Evolutionary conservation across 1,140 invertebrate genomes (phyloP).

Genomic region (Scylla paramamosain): DNA sequence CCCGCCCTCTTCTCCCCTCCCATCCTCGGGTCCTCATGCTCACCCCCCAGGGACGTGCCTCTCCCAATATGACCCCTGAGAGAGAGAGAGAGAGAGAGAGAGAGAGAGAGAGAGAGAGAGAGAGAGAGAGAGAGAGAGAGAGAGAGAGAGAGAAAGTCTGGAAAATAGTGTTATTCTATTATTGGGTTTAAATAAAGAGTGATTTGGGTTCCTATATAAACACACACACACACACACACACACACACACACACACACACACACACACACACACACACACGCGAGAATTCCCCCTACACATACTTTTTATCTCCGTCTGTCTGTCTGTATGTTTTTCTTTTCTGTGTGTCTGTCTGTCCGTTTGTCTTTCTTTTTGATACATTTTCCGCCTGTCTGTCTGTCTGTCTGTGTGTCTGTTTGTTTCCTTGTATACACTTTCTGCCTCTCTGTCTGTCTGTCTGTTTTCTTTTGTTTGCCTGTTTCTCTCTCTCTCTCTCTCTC

Average conservation of each 20-base stretch:
- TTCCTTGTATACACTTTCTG: not conserved
- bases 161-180: not conserved
- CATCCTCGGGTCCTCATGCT: too few species aligned
- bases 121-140: not conserved
- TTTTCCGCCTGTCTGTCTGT: not conserved
- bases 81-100: not conserved
- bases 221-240: slow-evolving; percentile 29
- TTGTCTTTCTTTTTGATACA: not conserved
- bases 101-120: not conserved
- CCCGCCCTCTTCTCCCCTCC: too few species aligned
- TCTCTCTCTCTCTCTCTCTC: too few species aligned
- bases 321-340: not conserved
- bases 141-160: not conserved
- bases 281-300: not conserved
- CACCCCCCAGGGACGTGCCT: too few species aligned
- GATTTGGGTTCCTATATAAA: not conserved
- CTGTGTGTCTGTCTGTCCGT: not conserved
- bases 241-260: slow-evolving; percentile 29
- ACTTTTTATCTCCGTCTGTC: not conserved
- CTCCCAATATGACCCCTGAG: too few species aligned
- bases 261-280: slow-evolving; percentile 14
- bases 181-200: not conserved
- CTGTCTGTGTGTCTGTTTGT: not conserved
- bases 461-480: not conserved
- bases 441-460: not conserved